Base-by-base conservation (phyloP, 2,888 invertebrate species). In the Harmothoe impar region DNA sequence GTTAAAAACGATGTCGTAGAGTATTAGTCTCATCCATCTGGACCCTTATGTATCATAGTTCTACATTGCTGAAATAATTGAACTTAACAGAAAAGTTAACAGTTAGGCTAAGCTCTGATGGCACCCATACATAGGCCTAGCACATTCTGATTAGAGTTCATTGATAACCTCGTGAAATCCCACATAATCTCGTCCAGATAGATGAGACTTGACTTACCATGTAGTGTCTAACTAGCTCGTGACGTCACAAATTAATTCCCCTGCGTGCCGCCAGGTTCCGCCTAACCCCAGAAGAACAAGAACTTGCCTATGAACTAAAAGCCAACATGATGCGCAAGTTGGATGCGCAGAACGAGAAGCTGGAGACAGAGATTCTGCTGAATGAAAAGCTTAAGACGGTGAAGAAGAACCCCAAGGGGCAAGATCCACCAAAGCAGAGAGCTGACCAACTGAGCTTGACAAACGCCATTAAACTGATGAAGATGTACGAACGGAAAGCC, bases 281-380 rank as follows among this genome's bases (percentile, higher is more conserved):
- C 20, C 89, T 93, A 90, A 93, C 93, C 5, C 94, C 94, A 43
- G 94, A 94, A 56, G 94, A 94, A 88, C 93, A 94, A 90, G 94
- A 94, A 77, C 86, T 94, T 89, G 93, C 94, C 0, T 94, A 94
- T 91, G 94, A 94, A 88, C 88, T 94, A n/a, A 94, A 94, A 84
- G 94, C 94, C 43, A 93, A 94, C 88, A 92, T 94, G 90, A 92
- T 94, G 93, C 52, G 93, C 86, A 94, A 94, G 89, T 93, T 94
- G 17, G 94, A 94, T 90, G 93, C 93, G 89, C 94, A 94, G 90
- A 94, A 94, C 89, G 93, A 93, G 88, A 94, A 93, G 72, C 90
- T 94, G 23, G 94, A 94, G 90, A 93, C 94, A 52, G 94, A 94
- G 92, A 92, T 94, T 62, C 93, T 93, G 12, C 91, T 94, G 29